Percentiles rank a stretch among this genome's conserved stretches.
Conservation (phyloP, 2,113 vertebrate species). For the Atrichornis clamosus region DNA sequence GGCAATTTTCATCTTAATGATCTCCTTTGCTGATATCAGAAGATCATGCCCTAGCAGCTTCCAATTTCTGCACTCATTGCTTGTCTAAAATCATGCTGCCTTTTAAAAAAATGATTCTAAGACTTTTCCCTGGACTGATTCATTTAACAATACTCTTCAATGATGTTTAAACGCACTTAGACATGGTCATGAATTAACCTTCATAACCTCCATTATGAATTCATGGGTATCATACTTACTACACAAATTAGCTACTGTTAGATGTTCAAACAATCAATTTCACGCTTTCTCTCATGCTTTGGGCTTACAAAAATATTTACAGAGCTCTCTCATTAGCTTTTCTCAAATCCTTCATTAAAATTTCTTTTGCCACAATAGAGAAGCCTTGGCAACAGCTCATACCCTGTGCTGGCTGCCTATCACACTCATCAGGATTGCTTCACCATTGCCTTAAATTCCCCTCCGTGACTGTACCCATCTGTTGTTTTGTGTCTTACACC, state of each 20-base stretch:
- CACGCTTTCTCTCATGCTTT: conserved; percentile 20
- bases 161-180: conserved; percentile 37
- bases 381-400: conserved; percentile 10
- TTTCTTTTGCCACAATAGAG: background rate
- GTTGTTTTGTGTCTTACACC: background rate
- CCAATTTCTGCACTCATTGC: background rate
- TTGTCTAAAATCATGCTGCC: background rate
- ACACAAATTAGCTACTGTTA: conserved; percentile 37
- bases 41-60: background rate
- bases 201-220: background rate
- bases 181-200: conserved; percentile 53
- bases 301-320: conserved; percentile 56
- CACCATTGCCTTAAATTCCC: background rate
- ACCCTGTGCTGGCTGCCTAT: background rate
- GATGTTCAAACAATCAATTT: conserved; percentile 52
- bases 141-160: conserved; percentile 11
- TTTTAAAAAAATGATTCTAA: background rate
- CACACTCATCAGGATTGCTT: background rate
- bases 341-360: background rate
- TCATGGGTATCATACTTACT: conserved; percentile 10
- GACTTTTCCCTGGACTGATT: background rate
- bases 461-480: background rate
- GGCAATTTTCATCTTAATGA: background rate
- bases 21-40: background rate
- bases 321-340: conserved; percentile 35